phyloP scores from a whole-genome alignment of 2,113 vertebrate genomes.

The Nothobranchius furzeri region DNA sequence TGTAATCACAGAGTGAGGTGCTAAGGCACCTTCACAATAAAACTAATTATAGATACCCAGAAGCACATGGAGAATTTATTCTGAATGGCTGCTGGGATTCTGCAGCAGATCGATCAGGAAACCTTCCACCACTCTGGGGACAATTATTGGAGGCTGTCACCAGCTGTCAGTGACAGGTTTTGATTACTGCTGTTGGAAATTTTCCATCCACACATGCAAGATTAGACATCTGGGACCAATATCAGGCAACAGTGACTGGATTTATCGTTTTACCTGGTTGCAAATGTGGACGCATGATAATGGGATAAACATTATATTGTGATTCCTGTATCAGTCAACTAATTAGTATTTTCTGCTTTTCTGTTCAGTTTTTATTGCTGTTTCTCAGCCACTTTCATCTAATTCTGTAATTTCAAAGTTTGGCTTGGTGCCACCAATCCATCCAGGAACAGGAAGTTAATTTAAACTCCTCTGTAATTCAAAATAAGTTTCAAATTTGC shows the following conservation, averaged over 20 bases:
- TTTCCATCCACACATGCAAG: not conserved
- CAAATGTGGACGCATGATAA: too few species aligned
- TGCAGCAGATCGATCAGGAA: not conserved
- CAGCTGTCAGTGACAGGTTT: not conserved
- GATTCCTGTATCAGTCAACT: too few species aligned
- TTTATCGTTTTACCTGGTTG: not conserved
- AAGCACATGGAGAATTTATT: not conserved
- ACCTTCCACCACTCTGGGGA: not conserved
- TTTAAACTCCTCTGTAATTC: too few species aligned
- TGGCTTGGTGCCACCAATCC: too few species aligned
- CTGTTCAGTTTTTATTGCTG: too few species aligned
- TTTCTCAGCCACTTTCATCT: too few species aligned
- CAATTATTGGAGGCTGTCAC: conserved; percentile 4
- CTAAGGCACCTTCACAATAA: not conserved
- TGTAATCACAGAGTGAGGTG: not conserved
- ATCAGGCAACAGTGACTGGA: not conserved
- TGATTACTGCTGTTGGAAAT: conserved; percentile 3
- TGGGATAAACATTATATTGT: too few species aligned
- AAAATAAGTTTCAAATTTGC: too few species aligned
- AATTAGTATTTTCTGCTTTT: too few species aligned
- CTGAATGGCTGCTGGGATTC: not conserved
- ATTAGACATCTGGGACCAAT: not conserved
- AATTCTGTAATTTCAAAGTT: too few species aligned
- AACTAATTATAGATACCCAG: not conserved
- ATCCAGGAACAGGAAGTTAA: too few species aligned